phyloP scores from a whole-genome alignment of 2,113 vertebrate genomes.

The Hiodon tergisus region DNA sequence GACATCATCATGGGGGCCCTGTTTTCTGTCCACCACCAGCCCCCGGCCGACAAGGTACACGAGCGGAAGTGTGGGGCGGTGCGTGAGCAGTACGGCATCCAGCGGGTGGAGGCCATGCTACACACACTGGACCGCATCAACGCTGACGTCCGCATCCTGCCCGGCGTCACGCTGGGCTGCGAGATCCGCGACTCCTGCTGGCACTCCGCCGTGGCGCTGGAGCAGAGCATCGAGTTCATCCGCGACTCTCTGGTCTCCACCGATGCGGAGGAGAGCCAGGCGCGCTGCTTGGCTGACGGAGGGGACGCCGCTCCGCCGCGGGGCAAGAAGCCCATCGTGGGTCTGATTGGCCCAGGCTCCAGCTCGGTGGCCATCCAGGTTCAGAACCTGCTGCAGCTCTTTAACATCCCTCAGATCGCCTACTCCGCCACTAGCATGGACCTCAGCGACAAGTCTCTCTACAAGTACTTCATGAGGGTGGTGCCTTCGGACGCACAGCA shows the following conservation, averaged over 20 bases:
- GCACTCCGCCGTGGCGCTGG: conserved; percentile 94
- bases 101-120: conserved; percentile 96
- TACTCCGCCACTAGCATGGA: conserved; percentile 99
- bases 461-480: conserved; percentile 97
- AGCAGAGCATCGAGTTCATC: conserved; percentile 98
- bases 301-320: conserved; percentile 58
- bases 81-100: conserved; percentile 95
- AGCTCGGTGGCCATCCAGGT: conserved; percentile 98
- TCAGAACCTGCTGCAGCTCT: conserved; percentile 94
- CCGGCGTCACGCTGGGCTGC: conserved; percentile 88
- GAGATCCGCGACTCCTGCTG: conserved; percentile 98
- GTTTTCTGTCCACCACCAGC: conserved; percentile 96
- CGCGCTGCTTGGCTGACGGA: conserved; percentile 64
- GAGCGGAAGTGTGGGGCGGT: conserved; percentile 94
- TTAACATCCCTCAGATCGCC: conserved; percentile 98
- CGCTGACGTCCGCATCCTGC: conserved; percentile 76
- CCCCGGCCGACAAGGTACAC: conserved; percentile 93
- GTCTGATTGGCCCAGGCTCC: conserved; percentile 93
- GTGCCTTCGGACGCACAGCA: conserved; percentile 95
- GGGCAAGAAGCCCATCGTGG: conserved; percentile 93
- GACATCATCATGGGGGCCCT: conserved; percentile 95
- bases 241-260: conserved; percentile 90
- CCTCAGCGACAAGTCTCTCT: conserved; percentile 93
- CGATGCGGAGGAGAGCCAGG: conserved; percentile 82
- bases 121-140: conserved; percentile 94